Evolutionary conservation across 2,797 vertebrate genomes (phyloP), one percentile per base, ranked within the genome.

Genomic region (Phaenicophaeus curvirostris): DNA sequence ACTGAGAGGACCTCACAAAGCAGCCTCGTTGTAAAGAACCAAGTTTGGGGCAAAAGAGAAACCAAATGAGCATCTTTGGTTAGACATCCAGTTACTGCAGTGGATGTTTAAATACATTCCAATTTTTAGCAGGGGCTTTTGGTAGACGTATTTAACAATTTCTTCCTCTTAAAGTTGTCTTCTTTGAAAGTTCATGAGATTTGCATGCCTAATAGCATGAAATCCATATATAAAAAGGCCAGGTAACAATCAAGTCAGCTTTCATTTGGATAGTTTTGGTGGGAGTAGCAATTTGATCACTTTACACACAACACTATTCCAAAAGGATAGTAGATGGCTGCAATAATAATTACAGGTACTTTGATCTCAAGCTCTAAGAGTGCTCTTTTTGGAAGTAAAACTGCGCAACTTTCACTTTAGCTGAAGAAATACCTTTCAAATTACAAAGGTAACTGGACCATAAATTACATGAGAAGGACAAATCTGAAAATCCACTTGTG

Each of bases 271-370:
- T 28, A 59, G 55, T 46, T 78, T 44, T 42, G 18, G 76, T 53
- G 69, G 59, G 76, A 91, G 44, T 15, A 92, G 44, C 46, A 54
- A 69, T 28, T 30, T 65, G 73, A 80, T 58, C 8, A 42, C 33
- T 89, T 61, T 37, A 78, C 30, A 81, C 0, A 3, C 48, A 74
- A 30, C 33, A 16, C n/a, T 84, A 91, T 94, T 48, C 73, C 82
- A 41, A 80, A 77, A 81, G 48, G 79, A 72, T 74, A 68, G 77
- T 24, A 68, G 50, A 55, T 5, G 0, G 39, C 30, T 87, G 66
- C 62, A 84, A 55, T 25, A 90, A 51, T 90, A 93, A 91, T 87
- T 91, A 93, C 42, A 93, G 51, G 63, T 44, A 78, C 95, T 95
- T 95, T 95, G 75, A 95, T 92, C 59, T 74, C 50, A 7, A 28